phyloP scores from a whole-genome alignment of 1,140 invertebrate genomes.

The Diabrotica virgifera region DNA sequence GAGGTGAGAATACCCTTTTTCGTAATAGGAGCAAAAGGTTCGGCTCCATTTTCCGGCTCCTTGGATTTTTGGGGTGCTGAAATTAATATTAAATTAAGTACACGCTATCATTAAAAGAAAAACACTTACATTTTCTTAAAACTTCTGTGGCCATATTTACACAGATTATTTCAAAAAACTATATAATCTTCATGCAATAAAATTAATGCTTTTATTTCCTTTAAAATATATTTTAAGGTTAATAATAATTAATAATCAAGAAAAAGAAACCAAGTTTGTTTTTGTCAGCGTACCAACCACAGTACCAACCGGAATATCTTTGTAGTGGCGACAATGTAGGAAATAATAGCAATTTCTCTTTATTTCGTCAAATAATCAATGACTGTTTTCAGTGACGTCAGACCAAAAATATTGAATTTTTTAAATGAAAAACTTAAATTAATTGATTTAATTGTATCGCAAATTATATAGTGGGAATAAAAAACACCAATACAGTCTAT shows the following conservation, averaged over 20 bases:
- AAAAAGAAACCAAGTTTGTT: background rate
- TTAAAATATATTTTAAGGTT: background rate
- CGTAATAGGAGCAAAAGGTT: conserved; percentile 71
- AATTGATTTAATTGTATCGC: too few relatives aligned
- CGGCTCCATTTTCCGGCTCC: conserved; percentile 56
- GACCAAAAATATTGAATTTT: too few relatives aligned
- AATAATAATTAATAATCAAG: background rate
- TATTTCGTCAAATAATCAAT: too few relatives aligned
- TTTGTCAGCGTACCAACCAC: background rate
- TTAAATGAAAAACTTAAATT: too few relatives aligned
- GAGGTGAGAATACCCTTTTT: conserved; percentile 78
- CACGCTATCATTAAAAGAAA: background rate
- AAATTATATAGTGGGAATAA: too few relatives aligned
- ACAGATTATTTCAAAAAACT: background rate
- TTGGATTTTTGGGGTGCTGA: conserved; percentile 29
- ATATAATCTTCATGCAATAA: background rate
- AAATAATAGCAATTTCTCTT: too few relatives aligned
- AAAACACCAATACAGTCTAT: too few relatives aligned
- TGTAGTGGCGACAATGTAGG: too few relatives aligned
- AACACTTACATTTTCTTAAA: conserved; percentile 19
- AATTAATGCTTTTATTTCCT: background rate
- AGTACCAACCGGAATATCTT: too few relatives aligned
- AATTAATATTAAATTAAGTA: conserved; percentile 9
- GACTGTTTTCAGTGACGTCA: too few relatives aligned
- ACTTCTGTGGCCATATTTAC: conserved; percentile 12